Evolutionary conservation across 2,888 invertebrate genomes (phyloP), one percentile per base, ranked within the genome.

Genomic region (Sphinx pinastri): DNA sequence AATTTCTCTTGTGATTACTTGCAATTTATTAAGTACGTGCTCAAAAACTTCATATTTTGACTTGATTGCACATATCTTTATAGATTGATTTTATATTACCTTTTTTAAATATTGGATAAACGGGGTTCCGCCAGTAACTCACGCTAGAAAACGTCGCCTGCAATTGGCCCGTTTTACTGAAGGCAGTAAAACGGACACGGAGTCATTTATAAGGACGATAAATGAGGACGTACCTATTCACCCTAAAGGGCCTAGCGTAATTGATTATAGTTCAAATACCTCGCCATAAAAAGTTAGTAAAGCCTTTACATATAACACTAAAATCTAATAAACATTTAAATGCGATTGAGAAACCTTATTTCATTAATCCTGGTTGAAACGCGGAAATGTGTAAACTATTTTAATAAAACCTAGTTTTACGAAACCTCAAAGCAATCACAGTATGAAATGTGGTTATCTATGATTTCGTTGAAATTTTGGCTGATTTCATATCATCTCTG

Each of bases 1-100:
- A 31, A 51, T 49, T 25, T 67, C 52, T 31, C 54, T 38, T 67
- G 25, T 67, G 67, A 67, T 67, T 63, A 63, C 63, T 63, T 60
- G 2, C 16, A 45, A 2, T 60, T n/a, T 45, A 60, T 38, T 14
- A 12, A 47, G 12, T 63, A 49, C 63, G 60, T 16, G 63, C 10
- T 16, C 45, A 14, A 60, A 45, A 59, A 14, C 58, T 38, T 59
- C 45, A 45, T 59, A 59, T 45, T 59, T 45, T 57, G 11, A 25
- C 19, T 19, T 51, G 12, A 51, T 51, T 51, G 10, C 2, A 51
- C 5, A 51, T 6, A 51, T 6, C 11, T 51, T 51, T 51, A 38
- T 38, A 2, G 2, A 38, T 38, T 38, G 6, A 38, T 4, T 38
- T 38, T 38, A 38, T 4, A 38, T 38, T 38, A 38, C 38, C 38